These are phyloP conservation scores for Astropecten irregularis DNA, from an alignment of 53 echinoderm and acorn worm genomes.

Conservation along the genomic window DNA sequence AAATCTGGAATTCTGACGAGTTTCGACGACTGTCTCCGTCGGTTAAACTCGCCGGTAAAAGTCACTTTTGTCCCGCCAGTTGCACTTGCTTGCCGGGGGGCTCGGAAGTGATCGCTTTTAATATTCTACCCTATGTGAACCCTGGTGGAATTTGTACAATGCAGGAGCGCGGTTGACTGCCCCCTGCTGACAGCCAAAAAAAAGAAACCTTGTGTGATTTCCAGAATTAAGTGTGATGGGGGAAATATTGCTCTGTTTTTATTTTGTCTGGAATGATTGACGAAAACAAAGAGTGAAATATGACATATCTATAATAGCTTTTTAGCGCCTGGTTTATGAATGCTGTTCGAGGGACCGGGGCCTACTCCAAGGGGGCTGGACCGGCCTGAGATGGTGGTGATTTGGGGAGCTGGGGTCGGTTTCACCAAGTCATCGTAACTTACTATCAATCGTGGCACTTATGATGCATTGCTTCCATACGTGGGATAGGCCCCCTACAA, in stretches of 20 bases:
- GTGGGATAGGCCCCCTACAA: too few species aligned
- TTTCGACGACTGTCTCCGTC: slow-evolving; percentile 1
- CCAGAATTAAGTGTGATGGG: neutral
- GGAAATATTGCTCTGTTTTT: neutral
- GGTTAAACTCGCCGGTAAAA: neutral
- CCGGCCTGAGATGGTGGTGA: too few species aligned
- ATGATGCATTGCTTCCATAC: too few species aligned
- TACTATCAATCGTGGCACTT: too few species aligned
- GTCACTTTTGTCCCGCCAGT: slow-evolving; percentile 1
- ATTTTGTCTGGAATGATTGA: neutral
- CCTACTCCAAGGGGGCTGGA: too few species aligned
- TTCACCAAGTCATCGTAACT: too few species aligned
- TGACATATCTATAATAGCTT: too few species aligned
- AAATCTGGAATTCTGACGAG: neutral
- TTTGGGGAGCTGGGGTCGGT: too few species aligned
- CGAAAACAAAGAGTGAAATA: neutral
- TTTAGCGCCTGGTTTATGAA: too few species aligned
- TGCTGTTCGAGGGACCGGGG: too few species aligned
- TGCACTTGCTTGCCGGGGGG: neutral
- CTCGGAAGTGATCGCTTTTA: neutral
- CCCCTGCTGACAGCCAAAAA: slow-evolving; percentile 16
- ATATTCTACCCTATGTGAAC: slow-evolving; percentile 10
- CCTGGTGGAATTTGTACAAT: slow-evolving; percentile 6
- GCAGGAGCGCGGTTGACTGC: neutral
- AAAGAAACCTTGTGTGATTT: neutral